Base-by-base conservation (phyloP, 2,113 vertebrate genomes). In the Cryptotis parvus region DNA sequence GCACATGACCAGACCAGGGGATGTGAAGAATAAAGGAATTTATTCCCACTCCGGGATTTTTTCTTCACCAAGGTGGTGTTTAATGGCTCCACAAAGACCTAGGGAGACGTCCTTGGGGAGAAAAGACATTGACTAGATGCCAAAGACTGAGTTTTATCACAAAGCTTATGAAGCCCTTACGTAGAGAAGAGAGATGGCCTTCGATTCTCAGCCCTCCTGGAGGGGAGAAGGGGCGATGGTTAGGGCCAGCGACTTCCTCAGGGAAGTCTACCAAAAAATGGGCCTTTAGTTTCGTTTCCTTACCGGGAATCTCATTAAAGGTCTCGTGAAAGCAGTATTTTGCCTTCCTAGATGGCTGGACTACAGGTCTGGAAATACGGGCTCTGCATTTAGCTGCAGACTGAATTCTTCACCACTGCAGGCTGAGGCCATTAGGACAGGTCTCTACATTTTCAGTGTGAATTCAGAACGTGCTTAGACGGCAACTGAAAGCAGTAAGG, bases 381-480 rank as follows among this genome's bases (percentile, higher is more conserved):
- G 33, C 84, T 96, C 10, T 31, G 69, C 87, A 29, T 37, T 72
- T 82, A 88, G 72, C 83, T 74, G 39, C 55, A 68, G 76, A 65
- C 68, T 79, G 41, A 88, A 79, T 83, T 83, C 37, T 7, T 75
- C 91, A 79, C 35, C 55, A 49, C 6, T 83, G 6, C 74, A 20
- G 31, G 70, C 87, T 66, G 63, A 72, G 20, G 45, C 82, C 80
- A 52, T 78, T 81, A 69, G 87, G 26, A 76, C 94, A 55, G 55
- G 61, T 76, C 39, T 29, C 72, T 92, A 26, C 83, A 61, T 55
- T 87, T 58, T 79, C 55, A 90, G 79, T 90, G 43, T 65, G 68
- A 66, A 9, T 58, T 63, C n/a, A n/a, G 41, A 18, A 4, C 69
- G 1, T 90, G 33, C 3, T 86, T 29, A 92, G 41, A 45, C 81